These are phyloP conservation scores for Datnioides undecimradiatus DNA, from an alignment of 2,113 vertebrate genomes.

Conservation along the genomic window DNA sequence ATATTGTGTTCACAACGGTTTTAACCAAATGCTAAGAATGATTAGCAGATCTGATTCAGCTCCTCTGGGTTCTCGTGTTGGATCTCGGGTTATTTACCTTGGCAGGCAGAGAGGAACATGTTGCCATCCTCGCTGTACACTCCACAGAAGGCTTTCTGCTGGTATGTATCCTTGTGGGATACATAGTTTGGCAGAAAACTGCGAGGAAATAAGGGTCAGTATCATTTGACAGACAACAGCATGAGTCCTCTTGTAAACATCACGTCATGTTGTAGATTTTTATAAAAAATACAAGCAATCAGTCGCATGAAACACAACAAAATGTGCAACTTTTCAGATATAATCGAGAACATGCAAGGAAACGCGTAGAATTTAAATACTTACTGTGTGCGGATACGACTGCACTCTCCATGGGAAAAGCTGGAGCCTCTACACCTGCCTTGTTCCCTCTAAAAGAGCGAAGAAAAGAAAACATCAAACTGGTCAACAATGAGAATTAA, in stretches of 20 bases:
- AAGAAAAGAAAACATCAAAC: constrained; percentile 12
- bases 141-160: constrained; percentile 95
- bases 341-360: too few species aligned
- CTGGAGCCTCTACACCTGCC: constrained; percentile 88
- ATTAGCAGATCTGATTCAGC: constrained; percentile 31
- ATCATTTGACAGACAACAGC: constrained; percentile 25
- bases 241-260: constrained; percentile 14
- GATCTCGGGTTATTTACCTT: constrained; percentile 84
- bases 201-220: constrained; percentile 58
- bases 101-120: constrained; percentile 92
- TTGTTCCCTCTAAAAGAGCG: constrained; percentile 86
- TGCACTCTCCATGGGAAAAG: constrained; percentile 93
- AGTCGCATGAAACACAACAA: background rate
- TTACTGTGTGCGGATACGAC: constrained; percentile 91
- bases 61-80: constrained; percentile 36
- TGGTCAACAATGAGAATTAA: background rate
- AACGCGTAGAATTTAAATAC: constrained; percentile 57
- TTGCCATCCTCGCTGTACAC: constrained; percentile 91
- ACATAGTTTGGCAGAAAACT: constrained; percentile 94
- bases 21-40: constrained; percentile 15
- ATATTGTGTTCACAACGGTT: constrained; percentile 13
- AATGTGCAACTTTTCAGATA: background rate
- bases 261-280: background rate
- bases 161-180: constrained; percentile 87
- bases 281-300: background rate